Conservation (phyloP, 1,140 invertebrate genomes). For the Drosophila pruinosa region DNA sequence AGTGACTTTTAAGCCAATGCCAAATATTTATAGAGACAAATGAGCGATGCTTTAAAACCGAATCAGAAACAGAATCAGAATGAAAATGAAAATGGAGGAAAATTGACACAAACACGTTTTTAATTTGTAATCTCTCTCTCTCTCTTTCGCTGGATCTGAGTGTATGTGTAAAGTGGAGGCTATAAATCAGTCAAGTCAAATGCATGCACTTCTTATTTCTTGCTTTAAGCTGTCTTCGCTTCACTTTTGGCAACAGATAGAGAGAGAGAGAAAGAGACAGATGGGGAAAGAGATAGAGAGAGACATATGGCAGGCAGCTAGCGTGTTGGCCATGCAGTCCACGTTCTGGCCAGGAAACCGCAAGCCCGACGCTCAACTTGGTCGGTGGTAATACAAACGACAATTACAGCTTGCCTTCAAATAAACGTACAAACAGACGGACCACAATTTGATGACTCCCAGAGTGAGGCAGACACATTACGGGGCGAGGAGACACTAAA, state of each 20-base stretch:
- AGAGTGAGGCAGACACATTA: conserved; percentile 5
- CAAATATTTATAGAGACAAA: conserved; percentile 34
- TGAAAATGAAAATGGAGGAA: background rate
- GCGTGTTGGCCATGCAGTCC: conserved; percentile 9
- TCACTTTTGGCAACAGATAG: conserved; percentile 21
- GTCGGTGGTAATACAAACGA: conserved; percentile 73
- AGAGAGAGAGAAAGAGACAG: background rate
- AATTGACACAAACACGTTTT: conserved; percentile 49
- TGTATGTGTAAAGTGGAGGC: conserved; percentile 4
- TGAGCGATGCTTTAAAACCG: conserved; percentile 11
- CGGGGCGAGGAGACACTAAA: background rate
- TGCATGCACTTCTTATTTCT: conserved; percentile 30
- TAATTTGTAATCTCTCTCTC: conserved; percentile 34
- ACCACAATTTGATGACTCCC: conserved; percentile 58
- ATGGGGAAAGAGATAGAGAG: background rate
- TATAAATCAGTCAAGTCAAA: conserved; percentile 47
- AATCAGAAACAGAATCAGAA: conserved; percentile 1
- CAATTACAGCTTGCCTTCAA: conserved; percentile 73
- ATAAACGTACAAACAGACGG: conserved; percentile 63
- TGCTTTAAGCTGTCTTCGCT: conserved; percentile 32
- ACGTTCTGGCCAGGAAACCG: conserved; percentile 48
- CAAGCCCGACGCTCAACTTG: conserved; percentile 56
- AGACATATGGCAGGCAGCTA: background rate
- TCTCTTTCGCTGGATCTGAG: background rate
- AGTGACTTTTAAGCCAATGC: conserved; percentile 29